These are phyloP conservation scores for Aphelocoma californica DNA, from an alignment of 2,797 vertebrate genomes.

Conservation along the genomic window DNA sequence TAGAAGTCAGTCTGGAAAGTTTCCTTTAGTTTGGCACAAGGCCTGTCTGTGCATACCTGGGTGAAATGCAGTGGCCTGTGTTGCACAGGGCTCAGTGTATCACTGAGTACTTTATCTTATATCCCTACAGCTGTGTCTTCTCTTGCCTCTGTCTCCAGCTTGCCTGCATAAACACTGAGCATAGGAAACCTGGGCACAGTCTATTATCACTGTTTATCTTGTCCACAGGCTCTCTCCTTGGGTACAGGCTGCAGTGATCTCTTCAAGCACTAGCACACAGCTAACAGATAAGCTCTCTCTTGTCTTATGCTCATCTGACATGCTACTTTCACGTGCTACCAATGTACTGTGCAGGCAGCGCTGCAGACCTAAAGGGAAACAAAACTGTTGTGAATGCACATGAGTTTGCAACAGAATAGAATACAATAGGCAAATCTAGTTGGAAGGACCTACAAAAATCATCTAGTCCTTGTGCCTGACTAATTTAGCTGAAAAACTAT, in stretches of 20 bases:
- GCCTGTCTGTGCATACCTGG: background rate
- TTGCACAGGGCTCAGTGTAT: background rate
- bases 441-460: background rate
- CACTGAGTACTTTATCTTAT: background rate
- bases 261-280: background rate
- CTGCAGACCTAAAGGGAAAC: background rate
- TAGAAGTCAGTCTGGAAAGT: background rate
- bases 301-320: background rate
- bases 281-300: background rate
- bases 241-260: background rate
- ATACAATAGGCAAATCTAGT: background rate
- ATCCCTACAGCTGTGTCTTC: background rate
- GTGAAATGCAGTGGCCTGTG: background rate
- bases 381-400: background rate
- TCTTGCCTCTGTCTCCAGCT: background rate
- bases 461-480: background rate
- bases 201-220: background rate
- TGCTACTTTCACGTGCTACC: accelerated
- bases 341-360: background rate
- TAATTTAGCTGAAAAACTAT: background rate
- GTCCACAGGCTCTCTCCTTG: background rate
- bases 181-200: background rate
- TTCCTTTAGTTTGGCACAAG: background rate
- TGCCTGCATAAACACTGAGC: background rate
- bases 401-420: background rate